Base-by-base conservation (phyloP, 1,140 invertebrate species). In the Panagrolaimus sp. region DNA sequence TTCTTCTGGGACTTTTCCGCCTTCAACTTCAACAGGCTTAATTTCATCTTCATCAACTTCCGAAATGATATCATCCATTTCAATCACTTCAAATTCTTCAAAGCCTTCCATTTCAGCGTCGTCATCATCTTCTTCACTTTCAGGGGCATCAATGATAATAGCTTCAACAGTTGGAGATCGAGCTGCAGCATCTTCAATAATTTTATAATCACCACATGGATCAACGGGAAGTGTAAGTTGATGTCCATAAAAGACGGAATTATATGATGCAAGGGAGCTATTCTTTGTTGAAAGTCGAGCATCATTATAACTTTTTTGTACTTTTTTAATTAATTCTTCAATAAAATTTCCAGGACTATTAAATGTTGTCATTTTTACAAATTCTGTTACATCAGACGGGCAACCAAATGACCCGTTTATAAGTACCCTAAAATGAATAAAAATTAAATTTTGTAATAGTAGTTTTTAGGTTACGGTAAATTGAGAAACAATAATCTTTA, bases 1-100 rank as follows among this genome's bases (percentile, higher is more conserved):
- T 11, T 16, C 51, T n/a, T 57, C 44, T 4, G 31, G 31, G 9
- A 66, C 13, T 9, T 66, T 25, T 23, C 23, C 8, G 25, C 25
- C 66, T 11, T 20, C n/a, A 11, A 64, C 66, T 9, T 67, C 66
- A n/a, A n/a, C n/a, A n/a, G n/a, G n/a, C 7, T 51, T 46, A 7
- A n/a, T 13, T 42, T 63, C 53, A 14, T 20, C 20, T 57, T 57
- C 51, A 27, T 20, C 51, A 25, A 46, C 66, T 16, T 23, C 25
- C 20, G 47, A 51, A 20, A 67, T 48, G 11, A 67, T 42, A 5
- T 67, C 66, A 23, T 67, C 66, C 66, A 67, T 67, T 9, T 67
- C 66, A 9, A 67, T 61, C 11, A 57, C 57, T 38, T 57, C 66
- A 23, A 67, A 67, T 13, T 67, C 66, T 14, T 65, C 63, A 44